Evolutionary conservation across 1,140 invertebrate species (phyloP).

Genomic region (Ostrea denselamellosa): DNA sequence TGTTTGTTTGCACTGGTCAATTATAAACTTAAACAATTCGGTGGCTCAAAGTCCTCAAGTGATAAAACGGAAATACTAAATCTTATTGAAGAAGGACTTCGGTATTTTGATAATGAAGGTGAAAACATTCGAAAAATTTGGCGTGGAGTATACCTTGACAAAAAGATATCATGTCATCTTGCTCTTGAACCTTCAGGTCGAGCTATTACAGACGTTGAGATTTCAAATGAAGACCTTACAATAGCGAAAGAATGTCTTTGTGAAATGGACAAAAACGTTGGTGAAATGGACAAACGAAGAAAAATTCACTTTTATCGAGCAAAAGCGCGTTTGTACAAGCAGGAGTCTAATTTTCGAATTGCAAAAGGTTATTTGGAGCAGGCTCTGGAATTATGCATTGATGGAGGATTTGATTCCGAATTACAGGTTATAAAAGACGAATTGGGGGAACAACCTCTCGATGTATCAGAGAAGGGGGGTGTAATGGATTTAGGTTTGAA

Average conservation of each 20-base stretch:
- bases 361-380: neutral
- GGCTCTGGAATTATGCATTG: neutral
- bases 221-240: constrained; percentile 39
- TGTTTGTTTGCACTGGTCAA: constrained; percentile 50
- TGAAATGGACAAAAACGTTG: constrained; percentile 3
- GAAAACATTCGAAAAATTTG: constrained; percentile 17
- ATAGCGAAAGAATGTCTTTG: constrained; percentile 28
- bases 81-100: constrained; percentile 27
- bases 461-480: neutral
- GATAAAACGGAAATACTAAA: constrained; percentile 13
- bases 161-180: constrained; percentile 42
- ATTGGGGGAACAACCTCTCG: neutral
- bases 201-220: neutral
- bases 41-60: neutral
- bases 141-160: constrained; percentile 41
- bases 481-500: neutral
- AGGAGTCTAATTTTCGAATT: neutral
- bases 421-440: neutral
- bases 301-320: constrained; percentile 37
- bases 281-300: constrained; percentile 18
- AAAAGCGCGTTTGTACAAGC: neutral
- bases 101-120: constrained; percentile 36
- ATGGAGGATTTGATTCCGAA: constrained; percentile 5
- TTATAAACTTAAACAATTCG: constrained; percentile 15
- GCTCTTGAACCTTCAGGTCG: constrained; percentile 32